phyloP scores from a whole-genome alignment of 2,888 invertebrate species.

The Melieria omissa region DNA sequence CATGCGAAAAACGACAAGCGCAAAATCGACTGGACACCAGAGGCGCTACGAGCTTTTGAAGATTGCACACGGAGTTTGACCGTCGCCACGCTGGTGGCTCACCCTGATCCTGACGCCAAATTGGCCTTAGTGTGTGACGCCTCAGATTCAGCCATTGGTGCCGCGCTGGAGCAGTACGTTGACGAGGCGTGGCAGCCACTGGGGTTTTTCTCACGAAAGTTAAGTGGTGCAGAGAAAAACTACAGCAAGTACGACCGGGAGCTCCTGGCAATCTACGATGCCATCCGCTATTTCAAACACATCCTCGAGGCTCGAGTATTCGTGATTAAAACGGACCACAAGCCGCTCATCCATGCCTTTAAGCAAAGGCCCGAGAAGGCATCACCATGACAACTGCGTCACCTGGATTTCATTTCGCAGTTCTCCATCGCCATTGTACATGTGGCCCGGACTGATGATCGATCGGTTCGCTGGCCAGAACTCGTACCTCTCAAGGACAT shows the following conservation, averaged over 20 bases:
- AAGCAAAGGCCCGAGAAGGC: constrained; percentile 49
- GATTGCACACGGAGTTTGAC: constrained; percentile 6
- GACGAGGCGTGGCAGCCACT: constrained; percentile 37
- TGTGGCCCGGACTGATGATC: too few species aligned
- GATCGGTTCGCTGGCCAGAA: too few species aligned
- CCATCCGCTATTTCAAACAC: constrained; percentile 12
- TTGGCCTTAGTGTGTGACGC: neutral
- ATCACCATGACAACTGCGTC: too few species aligned
- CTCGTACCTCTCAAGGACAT: too few species aligned
- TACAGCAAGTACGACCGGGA: constrained; percentile 37
- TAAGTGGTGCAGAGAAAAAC: constrained; percentile 6
- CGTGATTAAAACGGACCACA: constrained; percentile 44
- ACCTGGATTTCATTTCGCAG: rapidly evolving
- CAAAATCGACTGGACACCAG: constrained; percentile 3
- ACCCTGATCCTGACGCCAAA: constrained; percentile 2
- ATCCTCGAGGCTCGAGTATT: constrained; percentile 37
- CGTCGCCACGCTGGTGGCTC: neutral
- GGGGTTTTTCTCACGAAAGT: constrained; percentile 57
- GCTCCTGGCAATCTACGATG: constrained; percentile 41
- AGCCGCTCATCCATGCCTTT: constrained; percentile 29
- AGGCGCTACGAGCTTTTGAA: neutral
- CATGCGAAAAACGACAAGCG: constrained; percentile 5
- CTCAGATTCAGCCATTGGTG: constrained; percentile 34
- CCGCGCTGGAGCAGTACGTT: constrained; percentile 37
- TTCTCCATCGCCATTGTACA: too few species aligned